Conservation (phyloP, 2,888 invertebrate species). For the Phytoseiulus persimilis region DNA sequence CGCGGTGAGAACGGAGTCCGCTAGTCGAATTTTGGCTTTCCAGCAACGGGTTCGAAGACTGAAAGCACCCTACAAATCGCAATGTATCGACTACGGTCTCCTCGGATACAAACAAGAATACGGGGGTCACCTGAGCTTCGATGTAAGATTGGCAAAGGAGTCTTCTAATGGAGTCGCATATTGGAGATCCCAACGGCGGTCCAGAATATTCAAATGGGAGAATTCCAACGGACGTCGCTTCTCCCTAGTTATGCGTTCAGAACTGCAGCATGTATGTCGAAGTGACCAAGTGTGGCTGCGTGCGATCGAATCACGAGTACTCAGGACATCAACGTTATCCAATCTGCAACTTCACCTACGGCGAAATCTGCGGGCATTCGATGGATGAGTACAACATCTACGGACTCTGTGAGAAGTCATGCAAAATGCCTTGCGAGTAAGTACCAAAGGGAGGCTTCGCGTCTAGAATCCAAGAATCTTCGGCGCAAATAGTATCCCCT, state of each 20-base stretch:
- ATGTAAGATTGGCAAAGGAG: background rate
- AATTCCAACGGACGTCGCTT: background rate
- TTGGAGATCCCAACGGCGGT: too few species aligned
- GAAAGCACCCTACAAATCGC: conserved; percentile 9
- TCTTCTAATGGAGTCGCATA: too few species aligned
- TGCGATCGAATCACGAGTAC: conserved; percentile 14
- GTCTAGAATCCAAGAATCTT: too few species aligned
- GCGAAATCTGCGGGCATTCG: conserved; percentile 8
- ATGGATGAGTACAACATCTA: background rate
- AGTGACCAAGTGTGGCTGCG: background rate
- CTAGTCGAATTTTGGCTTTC: background rate
- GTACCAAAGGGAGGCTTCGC: background rate
- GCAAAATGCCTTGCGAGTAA: conserved; percentile 30
- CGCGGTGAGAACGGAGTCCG: too few species aligned
- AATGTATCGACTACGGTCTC: background rate
- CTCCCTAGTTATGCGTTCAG: conserved; percentile 11
- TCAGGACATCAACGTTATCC: conserved; percentile 10
- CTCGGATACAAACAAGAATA: conserved; percentile 23
- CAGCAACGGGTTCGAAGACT: background rate
- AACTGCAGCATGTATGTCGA: conserved; percentile 28
- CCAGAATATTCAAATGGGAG: background rate
- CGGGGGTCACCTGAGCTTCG: conserved; percentile 12
- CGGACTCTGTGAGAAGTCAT: background rate
- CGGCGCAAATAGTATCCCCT: too few species aligned
- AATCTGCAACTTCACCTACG: conserved; percentile 19